Evolutionary conservation across 2,888 invertebrate genomes (phyloP).

Genomic region (Phalangium opilio): DNA sequence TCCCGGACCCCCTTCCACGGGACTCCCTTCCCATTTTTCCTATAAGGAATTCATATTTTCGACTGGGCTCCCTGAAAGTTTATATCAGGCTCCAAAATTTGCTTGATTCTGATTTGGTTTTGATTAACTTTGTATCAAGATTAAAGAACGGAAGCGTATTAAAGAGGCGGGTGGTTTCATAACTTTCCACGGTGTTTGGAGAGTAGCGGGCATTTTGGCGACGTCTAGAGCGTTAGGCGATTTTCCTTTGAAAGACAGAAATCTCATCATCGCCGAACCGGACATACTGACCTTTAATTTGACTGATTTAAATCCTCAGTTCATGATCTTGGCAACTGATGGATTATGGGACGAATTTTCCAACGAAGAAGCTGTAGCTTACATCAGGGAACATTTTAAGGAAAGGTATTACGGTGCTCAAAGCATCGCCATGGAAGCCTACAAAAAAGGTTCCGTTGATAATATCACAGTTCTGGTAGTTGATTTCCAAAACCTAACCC

Average conservation of each 20-base stretch:
- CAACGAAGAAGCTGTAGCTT: slow-evolving; percentile 84
- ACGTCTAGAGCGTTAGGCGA: slow-evolving; percentile 89
- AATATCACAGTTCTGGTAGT: slow-evolving; percentile 80
- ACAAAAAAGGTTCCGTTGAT: slow-evolving; percentile 79
- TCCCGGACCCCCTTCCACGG: too few species aligned
- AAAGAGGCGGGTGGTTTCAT: slow-evolving; percentile 90
- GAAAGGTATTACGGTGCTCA: slow-evolving; percentile 66
- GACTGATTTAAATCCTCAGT: slow-evolving; percentile 50
- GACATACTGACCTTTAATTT: slow-evolving; percentile 84
- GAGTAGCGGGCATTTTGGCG: slow-evolving; percentile 85
- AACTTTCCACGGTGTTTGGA: slow-evolving; percentile 88
- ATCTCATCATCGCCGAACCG: slow-evolving; percentile 85
- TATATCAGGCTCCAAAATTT: background rate
- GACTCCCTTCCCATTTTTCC: background rate
- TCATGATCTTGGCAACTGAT: slow-evolving; percentile 82
- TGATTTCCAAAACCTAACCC: slow-evolving; percentile 58
- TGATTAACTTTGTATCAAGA: too few species aligned
- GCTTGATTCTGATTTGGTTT: slow-evolving; percentile 12
- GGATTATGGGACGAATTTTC: slow-evolving; percentile 92
- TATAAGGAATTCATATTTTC: background rate
- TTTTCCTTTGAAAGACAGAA: slow-evolving; percentile 83
- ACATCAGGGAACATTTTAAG: slow-evolving; percentile 64
- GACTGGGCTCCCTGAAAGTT: too few species aligned
- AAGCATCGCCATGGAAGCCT: slow-evolving; percentile 75
- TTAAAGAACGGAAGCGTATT: slow-evolving; percentile 75